Evolutionary conservation across 1,140 invertebrate species (phyloP), one percentile per base, ranked within the genome.

Genomic region (Bombyx mandarina): DNA sequence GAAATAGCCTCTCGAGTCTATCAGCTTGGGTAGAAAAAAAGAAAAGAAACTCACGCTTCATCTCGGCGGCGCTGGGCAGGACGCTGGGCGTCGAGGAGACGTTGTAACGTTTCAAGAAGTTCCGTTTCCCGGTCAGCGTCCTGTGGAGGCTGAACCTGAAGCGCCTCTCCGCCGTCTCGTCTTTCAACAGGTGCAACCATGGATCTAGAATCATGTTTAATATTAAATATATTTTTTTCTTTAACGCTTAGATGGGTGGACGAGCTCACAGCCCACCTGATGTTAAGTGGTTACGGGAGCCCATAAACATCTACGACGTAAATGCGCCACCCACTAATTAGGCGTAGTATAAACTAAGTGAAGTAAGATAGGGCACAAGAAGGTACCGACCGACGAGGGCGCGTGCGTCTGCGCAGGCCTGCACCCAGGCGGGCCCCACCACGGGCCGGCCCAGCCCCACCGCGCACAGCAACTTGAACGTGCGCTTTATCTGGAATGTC

Each of bases 391-490:
- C 88, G 46, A 90, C 78, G 63, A 90, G 83, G 46, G 66, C 72
- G 8, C 77, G 77, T 5, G 65, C 67, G 59, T 89, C 83, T 8
- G 70, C 77, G 57, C 88, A 89, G 10, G 83, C 86, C 9, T 83
- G 73, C 6, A 90, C 77, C 89, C 89, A 90, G 51, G 65, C 57
- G 3, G 82, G 78, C 0, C 88, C 86, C 22, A 89, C 89, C 10
- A 90, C 85, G 1, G 89, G 89, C 66, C 77, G 79, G 43, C 85
- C 83, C 6, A 83, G 69, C 0, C 86, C 89, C 48, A 90, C 72
- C 0, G 88, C 89, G 26, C 81, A 81, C n/a, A 90, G 63, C 45
- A 90, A 56, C 66, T 90, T 90, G 62, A 84, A 82, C 0, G 89
- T 88, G 2, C 89, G 65, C 67, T 86, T 88, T 5, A 90, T 69